Conservation (phyloP, 2,797 vertebrate genomes). For the Novumbra hubbsi region DNA sequence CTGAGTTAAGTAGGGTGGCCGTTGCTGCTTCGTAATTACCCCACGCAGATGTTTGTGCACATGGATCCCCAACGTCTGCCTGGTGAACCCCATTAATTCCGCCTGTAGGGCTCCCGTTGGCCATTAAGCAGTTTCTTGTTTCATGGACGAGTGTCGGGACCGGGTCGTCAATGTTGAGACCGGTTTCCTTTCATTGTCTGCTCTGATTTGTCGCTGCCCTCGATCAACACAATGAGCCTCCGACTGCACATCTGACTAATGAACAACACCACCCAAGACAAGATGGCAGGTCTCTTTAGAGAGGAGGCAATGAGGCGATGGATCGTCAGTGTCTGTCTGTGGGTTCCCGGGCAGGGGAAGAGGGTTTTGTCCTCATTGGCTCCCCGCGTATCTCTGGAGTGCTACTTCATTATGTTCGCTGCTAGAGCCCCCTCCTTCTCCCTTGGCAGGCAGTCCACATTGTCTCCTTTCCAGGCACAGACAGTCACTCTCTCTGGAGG, state of each 20-base stretch:
- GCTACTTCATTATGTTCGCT: not conserved
- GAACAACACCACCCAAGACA: constrained; percentile 2
- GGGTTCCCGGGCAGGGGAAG: not conserved
- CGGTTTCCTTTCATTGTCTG: not conserved
- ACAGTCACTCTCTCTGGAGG: not conserved
- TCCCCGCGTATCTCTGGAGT: not conserved
- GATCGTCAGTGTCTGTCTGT: not conserved
- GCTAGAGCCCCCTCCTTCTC: not conserved
- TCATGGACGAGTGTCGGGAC: not conserved
- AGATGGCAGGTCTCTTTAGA: constrained; percentile 3
- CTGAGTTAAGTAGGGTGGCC: not conserved
- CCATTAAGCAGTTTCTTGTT: not conserved
- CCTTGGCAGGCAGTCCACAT: not conserved
- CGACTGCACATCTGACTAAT: constrained; percentile 5
- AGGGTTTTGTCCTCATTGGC: not conserved
- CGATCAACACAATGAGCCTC: not conserved
- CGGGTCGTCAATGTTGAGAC: not conserved
- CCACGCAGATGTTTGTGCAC: not conserved
- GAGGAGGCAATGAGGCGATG: not conserved
- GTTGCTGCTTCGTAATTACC: not conserved
- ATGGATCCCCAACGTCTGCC: not conserved
- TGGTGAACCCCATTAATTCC: not conserved
- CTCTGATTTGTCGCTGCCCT: not conserved
- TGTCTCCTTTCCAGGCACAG: not conserved
- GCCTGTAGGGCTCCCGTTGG: not conserved